Conservation (phyloP, 2,113 vertebrate genomes). For the Ploceus nigricollis region DNA sequence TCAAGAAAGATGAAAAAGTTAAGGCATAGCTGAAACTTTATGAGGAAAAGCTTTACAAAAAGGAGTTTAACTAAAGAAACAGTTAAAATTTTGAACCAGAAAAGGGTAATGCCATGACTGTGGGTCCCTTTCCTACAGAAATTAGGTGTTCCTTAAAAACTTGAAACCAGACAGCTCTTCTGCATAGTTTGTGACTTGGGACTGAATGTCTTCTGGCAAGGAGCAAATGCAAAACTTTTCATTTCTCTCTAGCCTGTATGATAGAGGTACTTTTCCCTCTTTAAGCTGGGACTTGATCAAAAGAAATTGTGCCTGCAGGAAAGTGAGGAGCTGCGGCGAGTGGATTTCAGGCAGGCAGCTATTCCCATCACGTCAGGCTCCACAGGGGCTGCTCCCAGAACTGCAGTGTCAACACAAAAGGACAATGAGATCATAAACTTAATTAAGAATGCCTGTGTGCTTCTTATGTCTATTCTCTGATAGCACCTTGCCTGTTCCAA, state of each 20-base stretch:
- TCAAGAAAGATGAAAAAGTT: neutral
- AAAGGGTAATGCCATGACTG: neutral
- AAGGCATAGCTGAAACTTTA: neutral
- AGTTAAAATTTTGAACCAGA: neutral
- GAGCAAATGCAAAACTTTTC: neutral
- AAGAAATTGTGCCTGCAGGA: neutral
- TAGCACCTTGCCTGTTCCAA: neutral
- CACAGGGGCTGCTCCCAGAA: neutral
- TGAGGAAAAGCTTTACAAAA: neutral
- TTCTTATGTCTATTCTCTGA: neutral
- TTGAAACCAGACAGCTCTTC: neutral
- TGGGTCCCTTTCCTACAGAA: neutral
- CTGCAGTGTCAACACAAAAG: neutral
- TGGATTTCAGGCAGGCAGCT: neutral
- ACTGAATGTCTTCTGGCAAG: neutral
- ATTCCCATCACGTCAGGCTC: neutral
- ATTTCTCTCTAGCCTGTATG: neutral
- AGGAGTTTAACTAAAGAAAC: neutral
- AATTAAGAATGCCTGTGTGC: neutral
- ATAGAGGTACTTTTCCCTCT: neutral
- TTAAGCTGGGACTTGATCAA: neutral
- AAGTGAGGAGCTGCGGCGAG: neutral
- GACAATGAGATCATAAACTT: neutral
- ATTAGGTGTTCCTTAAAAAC: neutral
- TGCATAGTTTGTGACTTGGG: neutral